phyloP scores from a whole-genome alignment of 2,888 invertebrate species.

The Parnassius glacialis region DNA sequence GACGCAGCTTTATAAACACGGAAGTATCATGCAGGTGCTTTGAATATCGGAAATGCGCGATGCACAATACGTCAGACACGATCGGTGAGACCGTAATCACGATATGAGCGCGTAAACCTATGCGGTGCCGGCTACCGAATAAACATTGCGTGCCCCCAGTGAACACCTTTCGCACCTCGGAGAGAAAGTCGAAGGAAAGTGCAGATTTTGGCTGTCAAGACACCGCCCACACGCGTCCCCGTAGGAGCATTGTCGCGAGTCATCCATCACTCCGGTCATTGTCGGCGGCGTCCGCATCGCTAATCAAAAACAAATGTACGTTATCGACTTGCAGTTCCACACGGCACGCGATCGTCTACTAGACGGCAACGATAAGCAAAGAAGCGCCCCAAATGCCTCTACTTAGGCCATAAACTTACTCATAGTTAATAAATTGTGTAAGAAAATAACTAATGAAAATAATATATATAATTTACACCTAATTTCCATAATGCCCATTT shows the following conservation, averaged over 20 bases:
- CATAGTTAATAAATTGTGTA: too few relatives aligned
- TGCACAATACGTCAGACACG: conserved; percentile 39
- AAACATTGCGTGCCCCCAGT: conserved; percentile 73
- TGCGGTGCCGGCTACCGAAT: conserved; percentile 76
- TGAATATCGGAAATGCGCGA: conserved; percentile 66
- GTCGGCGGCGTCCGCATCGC: conserved; percentile 41
- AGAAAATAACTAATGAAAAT: too few relatives aligned
- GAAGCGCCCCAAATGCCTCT: too few relatives aligned
- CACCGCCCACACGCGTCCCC: conserved; percentile 75
- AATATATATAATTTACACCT: too few relatives aligned
- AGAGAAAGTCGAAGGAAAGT: conserved; percentile 81
- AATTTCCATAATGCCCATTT: not conserved
- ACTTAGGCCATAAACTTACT: too few relatives aligned
- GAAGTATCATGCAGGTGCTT: conserved; percentile 72
- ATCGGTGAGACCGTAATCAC: conserved; percentile 46
- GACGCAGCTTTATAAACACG: conserved; percentile 63
- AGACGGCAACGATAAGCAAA: not conserved
- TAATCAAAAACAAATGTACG: conserved; percentile 61
- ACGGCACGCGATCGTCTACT: conserved; percentile 15
- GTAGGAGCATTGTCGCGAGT: conserved; percentile 72
- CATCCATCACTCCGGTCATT: conserved; percentile 64
- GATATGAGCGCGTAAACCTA: conserved; percentile 76
- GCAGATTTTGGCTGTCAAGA: conserved; percentile 77
- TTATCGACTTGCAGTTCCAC: conserved; percentile 37
- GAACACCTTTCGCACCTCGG: conserved; percentile 78